Evolutionary conservation across 2,888 invertebrate species (phyloP).

Genomic region (Merodon equestris): DNA sequence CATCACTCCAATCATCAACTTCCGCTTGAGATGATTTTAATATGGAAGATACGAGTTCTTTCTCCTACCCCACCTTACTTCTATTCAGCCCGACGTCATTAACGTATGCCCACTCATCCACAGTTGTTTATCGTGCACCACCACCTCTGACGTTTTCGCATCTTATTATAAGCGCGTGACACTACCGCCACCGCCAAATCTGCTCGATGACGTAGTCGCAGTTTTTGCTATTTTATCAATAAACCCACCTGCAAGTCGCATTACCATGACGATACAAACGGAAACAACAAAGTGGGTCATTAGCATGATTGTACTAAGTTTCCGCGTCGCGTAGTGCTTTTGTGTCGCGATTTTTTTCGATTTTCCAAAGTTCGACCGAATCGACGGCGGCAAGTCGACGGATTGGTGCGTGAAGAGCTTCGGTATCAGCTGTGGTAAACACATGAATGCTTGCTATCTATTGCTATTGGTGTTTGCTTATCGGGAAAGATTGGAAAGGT

Average conservation of each 20-base stretch:
- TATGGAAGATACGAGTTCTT: too few relatives aligned
- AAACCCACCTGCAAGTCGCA: slow-evolving; percentile 1
- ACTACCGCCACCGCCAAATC: too few relatives aligned
- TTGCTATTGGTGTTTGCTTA: slow-evolving; percentile 35
- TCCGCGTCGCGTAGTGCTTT: background rate
- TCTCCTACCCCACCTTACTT: too few relatives aligned
- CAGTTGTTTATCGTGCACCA: too few relatives aligned
- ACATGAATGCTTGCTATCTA: slow-evolving; percentile 32
- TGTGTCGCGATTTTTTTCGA: slow-evolving; percentile 4
- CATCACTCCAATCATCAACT: too few relatives aligned
- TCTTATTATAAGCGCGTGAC: too few relatives aligned
- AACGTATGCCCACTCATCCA: too few relatives aligned
- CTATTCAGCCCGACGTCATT: too few relatives aligned
- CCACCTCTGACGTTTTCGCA: too few relatives aligned
- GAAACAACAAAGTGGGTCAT: slow-evolving; percentile 32
- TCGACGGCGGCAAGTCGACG: background rate
- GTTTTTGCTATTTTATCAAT: slow-evolving; percentile 11
- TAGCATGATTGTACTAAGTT: slow-evolving; percentile 36
- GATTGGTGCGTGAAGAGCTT: slow-evolving; percentile 24
- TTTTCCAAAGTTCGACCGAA: slow-evolving; percentile 7
- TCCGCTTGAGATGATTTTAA: too few relatives aligned
- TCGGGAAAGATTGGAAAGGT: slow-evolving; percentile 41
- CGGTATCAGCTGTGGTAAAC: slow-evolving; percentile 32
- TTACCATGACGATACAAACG: slow-evolving; percentile 40
- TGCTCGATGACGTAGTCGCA: too few relatives aligned